phyloP scores from a whole-genome alignment of 2,797 vertebrate genomes.

The Lateolabrax maculatus region DNA sequence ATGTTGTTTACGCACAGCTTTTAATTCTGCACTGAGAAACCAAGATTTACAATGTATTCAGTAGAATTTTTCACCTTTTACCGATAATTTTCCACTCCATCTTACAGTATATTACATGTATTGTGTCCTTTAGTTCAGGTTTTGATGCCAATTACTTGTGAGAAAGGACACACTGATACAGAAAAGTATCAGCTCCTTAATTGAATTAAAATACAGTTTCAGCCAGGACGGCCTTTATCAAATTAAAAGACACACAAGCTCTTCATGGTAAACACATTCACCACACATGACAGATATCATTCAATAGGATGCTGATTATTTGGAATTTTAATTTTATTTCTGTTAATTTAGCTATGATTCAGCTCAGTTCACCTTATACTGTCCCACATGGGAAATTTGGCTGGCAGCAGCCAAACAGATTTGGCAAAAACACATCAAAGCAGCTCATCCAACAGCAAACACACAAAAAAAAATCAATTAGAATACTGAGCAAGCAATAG shows the following conservation, averaged over 20 bases:
- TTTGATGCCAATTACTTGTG: not conserved
- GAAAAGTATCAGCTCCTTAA: not conserved
- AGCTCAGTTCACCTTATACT: slow-evolving; percentile 16
- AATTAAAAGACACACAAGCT: slow-evolving; percentile 6
- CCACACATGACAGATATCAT: not conserved
- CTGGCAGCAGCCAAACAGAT: not conserved
- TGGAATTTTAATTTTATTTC: not conserved
- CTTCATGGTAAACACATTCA: not conserved
- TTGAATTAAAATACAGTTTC: not conserved
- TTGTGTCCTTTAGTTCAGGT: not conserved
- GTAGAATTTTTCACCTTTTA: not conserved
- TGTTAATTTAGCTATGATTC: slow-evolving; percentile 26
- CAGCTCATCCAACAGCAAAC: not conserved
- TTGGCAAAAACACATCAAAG: slow-evolving; percentile 29
- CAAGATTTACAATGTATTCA: not conserved
- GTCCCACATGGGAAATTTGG: slow-evolving; percentile 22
- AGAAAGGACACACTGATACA: not conserved
- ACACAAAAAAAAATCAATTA: not conserved
- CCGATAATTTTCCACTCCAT: not conserved
- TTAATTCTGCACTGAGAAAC: not conserved
- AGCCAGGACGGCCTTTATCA: not conserved
- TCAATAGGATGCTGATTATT: not conserved
- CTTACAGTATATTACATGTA: not conserved
- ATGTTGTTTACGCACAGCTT: not conserved
- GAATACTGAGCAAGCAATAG: not conserved